A percentile compares a stretch with the other conserved stretches of the same genome.
Evolutionary conservation across 2,797 vertebrate genomes (phyloP).

Genomic region (Diglossa cyanea): DNA sequence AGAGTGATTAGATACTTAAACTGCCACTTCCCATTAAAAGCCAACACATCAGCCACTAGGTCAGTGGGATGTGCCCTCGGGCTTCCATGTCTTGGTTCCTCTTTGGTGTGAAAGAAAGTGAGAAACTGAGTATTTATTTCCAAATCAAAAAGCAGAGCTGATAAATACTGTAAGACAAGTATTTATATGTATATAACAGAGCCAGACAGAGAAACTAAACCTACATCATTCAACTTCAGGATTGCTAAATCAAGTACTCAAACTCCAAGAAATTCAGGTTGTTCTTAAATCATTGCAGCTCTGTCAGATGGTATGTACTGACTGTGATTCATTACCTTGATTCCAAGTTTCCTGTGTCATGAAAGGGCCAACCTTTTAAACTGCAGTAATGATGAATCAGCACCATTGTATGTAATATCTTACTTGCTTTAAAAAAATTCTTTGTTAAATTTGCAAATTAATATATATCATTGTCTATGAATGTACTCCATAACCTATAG

Average conservation of each 20-base stretch:
- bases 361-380: not conserved
- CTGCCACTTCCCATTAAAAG: not conserved
- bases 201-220: not conserved
- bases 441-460: not conserved
- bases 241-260: not conserved
- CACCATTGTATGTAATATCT: not conserved
- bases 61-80: not conserved
- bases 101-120: not conserved
- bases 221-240: not conserved
- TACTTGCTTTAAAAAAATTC: not conserved
- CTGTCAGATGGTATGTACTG: not conserved
- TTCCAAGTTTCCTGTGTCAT: not conserved
- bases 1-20: conserved; percentile 2
- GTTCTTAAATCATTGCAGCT: not conserved
- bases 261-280: not conserved
- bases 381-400: not conserved
- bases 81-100: not conserved
- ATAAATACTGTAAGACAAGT: not conserved
- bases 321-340: not conserved
- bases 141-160: not conserved
- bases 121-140: not conserved
- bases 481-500: not conserved
- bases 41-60: not conserved
- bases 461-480: not conserved
- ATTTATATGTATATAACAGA: not conserved